Base-by-base conservation (phyloP, 2,113 vertebrate genomes). In the Melanotaenia duboulayi region DNA sequence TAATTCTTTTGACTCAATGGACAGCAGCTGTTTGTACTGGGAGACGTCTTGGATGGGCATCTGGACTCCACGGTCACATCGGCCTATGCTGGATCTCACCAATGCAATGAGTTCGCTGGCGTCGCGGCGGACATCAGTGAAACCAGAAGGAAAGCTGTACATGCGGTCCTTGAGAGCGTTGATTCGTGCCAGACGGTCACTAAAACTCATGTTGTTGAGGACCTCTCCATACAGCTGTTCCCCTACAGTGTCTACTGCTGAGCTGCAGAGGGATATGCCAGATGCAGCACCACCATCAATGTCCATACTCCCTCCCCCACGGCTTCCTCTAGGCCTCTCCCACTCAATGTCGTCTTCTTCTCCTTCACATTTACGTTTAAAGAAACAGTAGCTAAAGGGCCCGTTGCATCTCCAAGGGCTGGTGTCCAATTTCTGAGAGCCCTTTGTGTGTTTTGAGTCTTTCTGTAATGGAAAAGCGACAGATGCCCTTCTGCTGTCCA, bases 351-450 rank as follows among this genome's bases (percentile, higher is more conserved):
- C 97, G 17, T 98, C 96, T 0, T 97, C 96, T 56, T 94, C 94
- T 22, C 92, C 80, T 4, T 82, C 91, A 20, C 73, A 81, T 73
- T 94, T 95, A 51, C 89, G 94, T 84, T 95, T 96, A 51, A 96
- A 95, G 91, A 98, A 99, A 82, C 97, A 99, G 86, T 96, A 96
- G 87, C 96, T 98, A 37, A 99, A 99, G 68, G 97, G 97, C 2
- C 96, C 95, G 10, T 91, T 95, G 89, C 97, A 99, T 84, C 93
- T 95, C 97, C 97, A 99, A 50, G 93, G 81, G 76, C 95, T 96
- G 57, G 90, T 89, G 71, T 97, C 96, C 71, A 95, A 84, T 90
- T 96, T 98, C 76, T 95, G 80, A 79, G 96, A 84, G 0, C 93
- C 91, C 87, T 95, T 95, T 51, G 93, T 90, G 52, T 95, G 93